A percentile compares a stretch with the other conserved stretches of the same genome.
Conservation (phyloP, 2,888 invertebrate genomes). For the Lasioglossum lativentre region DNA sequence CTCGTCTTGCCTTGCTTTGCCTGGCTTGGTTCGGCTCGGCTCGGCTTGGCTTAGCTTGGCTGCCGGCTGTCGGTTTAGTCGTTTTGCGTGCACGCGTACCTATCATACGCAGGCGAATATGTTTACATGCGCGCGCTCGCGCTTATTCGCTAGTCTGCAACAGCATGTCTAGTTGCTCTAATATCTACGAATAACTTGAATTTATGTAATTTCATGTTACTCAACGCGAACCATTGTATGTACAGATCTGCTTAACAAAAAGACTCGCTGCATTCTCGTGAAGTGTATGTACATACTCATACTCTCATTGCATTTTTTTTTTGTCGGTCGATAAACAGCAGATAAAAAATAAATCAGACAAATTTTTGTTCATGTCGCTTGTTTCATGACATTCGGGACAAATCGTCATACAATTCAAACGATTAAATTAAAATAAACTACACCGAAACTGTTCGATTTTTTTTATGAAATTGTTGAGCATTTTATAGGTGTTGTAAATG, state of each 20-base stretch:
- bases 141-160: neutral
- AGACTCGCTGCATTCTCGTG: neutral
- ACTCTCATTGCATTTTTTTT: neutral
- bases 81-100: slow-evolving; percentile 39
- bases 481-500: neutral
- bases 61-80: slow-evolving; percentile 11
- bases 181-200: neutral
- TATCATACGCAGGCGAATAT: slow-evolving; percentile 34
- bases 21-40: neutral
- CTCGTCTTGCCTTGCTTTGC: neutral
- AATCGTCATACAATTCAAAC: too few relatives aligned
- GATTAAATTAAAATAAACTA: neutral
- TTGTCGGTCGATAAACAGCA: neutral
- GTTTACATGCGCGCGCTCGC: slow-evolving; percentile 35
- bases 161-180: neutral
- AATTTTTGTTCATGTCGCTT: neutral
- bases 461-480: neutral
- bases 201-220: neutral
- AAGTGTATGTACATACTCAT: neutral
- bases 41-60: neutral
- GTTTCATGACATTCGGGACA: neutral
- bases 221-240: neutral
- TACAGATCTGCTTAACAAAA: neutral
- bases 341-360: neutral
- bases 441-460: neutral